Conservation (phyloP, 2,888 invertebrate species). For the Endomychus coccineus region DNA sequence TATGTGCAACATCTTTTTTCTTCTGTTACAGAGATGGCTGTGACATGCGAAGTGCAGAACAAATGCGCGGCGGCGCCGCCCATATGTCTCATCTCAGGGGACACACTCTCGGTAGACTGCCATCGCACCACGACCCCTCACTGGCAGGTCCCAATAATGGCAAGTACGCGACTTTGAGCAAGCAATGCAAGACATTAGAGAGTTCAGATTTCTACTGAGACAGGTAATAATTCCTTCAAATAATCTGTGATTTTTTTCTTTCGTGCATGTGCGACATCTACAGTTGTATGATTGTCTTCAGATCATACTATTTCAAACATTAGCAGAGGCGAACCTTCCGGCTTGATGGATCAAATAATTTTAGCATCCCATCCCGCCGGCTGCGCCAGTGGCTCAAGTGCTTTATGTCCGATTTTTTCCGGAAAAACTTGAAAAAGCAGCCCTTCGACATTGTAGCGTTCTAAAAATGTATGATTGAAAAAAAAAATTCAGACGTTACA, state of each 20-base stretch:
- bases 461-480: too few relatives aligned
- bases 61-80: constrained; percentile 37
- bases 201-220: constrained; percentile 93
- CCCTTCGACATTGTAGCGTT: too few relatives aligned
- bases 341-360: too few relatives aligned
- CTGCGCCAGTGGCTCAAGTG: too few relatives aligned
- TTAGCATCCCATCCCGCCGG: too few relatives aligned
- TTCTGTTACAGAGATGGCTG: constrained; percentile 43
- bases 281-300: too few relatives aligned
- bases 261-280: neutral
- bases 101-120: constrained; percentile 62
- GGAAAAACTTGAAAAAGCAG: too few relatives aligned
- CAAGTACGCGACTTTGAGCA: constrained; percentile 92
- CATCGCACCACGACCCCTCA: constrained; percentile 51
- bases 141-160: constrained; percentile 65
- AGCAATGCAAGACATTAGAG: constrained; percentile 92
- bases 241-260: neutral
- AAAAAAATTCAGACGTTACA: too few relatives aligned
- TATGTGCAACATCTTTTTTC: constrained; percentile 22
- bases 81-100: constrained; percentile 45
- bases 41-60: constrained; percentile 41
- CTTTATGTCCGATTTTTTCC: too few relatives aligned
- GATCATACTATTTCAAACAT: too few relatives aligned
- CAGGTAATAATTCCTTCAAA: constrained; percentile 43
- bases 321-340: too few relatives aligned